These are phyloP conservation scores for Lysandra coridon DNA, from an alignment of 2,888 invertebrate species.

Conservation along the genomic window DNA sequence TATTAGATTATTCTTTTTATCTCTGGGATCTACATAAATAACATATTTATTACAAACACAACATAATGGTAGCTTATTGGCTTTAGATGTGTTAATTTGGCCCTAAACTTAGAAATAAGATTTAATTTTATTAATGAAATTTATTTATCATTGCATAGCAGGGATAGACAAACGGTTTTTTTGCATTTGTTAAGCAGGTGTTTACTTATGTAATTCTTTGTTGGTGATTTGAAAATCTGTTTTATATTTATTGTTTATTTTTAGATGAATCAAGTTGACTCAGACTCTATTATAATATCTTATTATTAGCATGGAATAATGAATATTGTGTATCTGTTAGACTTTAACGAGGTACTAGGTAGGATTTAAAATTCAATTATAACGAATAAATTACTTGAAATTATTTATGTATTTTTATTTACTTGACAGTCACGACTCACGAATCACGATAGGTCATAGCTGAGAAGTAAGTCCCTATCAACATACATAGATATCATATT, in stretches of 20 bases:
- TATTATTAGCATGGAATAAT: neutral
- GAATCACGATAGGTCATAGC: neutral
- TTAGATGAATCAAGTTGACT: neutral
- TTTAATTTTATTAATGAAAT: neutral
- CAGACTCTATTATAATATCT: neutral
- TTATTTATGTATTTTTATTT: neutral
- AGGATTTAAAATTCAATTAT: neutral
- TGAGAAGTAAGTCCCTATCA: neutral
- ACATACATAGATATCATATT: no score
- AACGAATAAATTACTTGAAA: neutral
- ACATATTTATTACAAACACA: neutral
- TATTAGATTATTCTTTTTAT: neutral
- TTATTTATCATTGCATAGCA: neutral
- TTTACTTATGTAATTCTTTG: neutral
- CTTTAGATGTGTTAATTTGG: neutral
- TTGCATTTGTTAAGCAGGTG: neutral
- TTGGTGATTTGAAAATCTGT: neutral
- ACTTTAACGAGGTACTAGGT: neutral
- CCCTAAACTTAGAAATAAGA: neutral
- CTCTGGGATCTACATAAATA: neutral
- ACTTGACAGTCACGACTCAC: neutral
- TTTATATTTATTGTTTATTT: neutral
- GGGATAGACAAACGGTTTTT: neutral
- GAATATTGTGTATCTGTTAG: slow-evolving; percentile 7
- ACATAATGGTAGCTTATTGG: neutral